phyloP scores from a whole-genome alignment of 2,113 vertebrate genomes.

The Pterocles orientalis region DNA sequence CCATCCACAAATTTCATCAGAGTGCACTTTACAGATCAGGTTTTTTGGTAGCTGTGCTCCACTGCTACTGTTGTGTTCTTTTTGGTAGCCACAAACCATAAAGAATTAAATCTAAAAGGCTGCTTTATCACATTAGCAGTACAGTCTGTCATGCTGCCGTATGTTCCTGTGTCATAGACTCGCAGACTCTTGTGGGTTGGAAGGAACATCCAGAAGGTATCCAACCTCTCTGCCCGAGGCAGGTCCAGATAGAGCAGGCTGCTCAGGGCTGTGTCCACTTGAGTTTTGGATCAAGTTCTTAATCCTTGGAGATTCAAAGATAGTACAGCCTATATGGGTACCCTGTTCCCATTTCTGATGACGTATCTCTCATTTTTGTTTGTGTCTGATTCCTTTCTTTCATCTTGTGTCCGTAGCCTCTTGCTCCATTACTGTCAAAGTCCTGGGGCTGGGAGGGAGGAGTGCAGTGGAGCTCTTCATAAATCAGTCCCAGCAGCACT shows the following conservation, averaged over 20 bases:
- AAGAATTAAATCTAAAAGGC: not conserved
- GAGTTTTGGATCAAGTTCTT: not conserved
- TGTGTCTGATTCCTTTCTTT: not conserved
- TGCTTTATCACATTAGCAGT: not conserved
- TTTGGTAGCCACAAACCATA: not conserved
- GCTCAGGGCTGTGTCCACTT: too few relatives aligned
- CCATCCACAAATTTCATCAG: not conserved
- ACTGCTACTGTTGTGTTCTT: not conserved
- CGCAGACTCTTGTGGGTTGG: not conserved
- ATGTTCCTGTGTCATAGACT: fast-evolving
- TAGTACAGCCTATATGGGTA: not conserved
- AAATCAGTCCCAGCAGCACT: not conserved
- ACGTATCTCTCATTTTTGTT: not conserved
- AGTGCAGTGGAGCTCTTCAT: not conserved
- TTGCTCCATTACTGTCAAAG: not conserved
- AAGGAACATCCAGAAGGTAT: not conserved
- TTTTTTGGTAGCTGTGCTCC: not conserved
- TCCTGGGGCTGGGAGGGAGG: not conserved
- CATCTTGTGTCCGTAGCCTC: not conserved
- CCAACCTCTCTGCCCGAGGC: not conserved
- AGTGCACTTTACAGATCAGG: not conserved
- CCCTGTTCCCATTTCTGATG: not conserved
- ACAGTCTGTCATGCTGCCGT: not conserved
- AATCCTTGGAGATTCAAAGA: not conserved
- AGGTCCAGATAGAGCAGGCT: not conserved